Conservation (phyloP, 2,113 vertebrate genomes). For the Geothlypis trichas region DNA sequence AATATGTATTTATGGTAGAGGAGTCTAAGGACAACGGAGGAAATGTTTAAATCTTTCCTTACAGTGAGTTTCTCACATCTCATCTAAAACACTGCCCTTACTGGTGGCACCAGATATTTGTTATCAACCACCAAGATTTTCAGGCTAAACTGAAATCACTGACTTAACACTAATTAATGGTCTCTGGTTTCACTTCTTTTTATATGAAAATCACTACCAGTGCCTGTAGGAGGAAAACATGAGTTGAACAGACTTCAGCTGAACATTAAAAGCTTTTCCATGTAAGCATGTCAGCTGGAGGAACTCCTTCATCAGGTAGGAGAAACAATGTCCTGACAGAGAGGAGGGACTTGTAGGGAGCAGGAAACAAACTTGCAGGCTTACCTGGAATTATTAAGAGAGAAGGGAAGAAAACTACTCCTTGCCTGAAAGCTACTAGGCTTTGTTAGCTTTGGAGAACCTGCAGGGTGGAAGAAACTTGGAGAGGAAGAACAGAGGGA, state of each 20-base stretch:
- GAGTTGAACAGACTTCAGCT: background rate
- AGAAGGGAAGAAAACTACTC: slow-evolving; percentile 1
- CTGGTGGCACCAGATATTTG: background rate
- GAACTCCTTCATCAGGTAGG: background rate
- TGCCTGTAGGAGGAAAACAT: background rate
- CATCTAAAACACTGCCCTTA: background rate
- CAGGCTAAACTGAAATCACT: background rate
- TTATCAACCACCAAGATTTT: background rate
- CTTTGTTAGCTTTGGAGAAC: background rate
- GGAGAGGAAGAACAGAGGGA: background rate
- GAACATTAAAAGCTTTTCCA: background rate
- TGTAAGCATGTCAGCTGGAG: background rate
- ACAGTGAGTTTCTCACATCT: background rate
- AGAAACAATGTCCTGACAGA: background rate
- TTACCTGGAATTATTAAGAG: slow-evolving; percentile 28
- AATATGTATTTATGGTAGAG: background rate
- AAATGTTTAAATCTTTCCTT: background rate
- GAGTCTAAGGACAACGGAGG: background rate
- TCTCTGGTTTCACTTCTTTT: background rate
- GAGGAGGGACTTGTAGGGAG: background rate
- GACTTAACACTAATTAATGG: background rate
- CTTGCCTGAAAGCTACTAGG: background rate
- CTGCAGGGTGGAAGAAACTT: background rate
- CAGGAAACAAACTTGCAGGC: background rate
- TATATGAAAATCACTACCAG: background rate